Base-by-base conservation (phyloP, 2,113 vertebrate genomes). In the Daphoenositta chrysoptera region DNA sequence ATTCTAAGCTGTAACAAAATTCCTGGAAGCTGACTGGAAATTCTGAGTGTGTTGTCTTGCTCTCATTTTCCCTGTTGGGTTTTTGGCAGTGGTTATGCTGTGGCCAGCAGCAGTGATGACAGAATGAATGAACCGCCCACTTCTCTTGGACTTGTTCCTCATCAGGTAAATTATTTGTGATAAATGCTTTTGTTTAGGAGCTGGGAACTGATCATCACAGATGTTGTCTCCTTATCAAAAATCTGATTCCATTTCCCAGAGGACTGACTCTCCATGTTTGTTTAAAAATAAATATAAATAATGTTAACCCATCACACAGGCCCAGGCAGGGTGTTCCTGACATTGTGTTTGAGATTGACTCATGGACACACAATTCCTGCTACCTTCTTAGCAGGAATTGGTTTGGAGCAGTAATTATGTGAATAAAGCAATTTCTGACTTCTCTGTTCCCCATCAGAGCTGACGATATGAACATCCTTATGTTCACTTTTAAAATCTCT, bases 81-180 rank as follows among this genome's bases (percentile, higher is more conserved):
- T 94, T 97, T 91, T 96, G 91, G 37, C 97, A 99, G 99, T 72
- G 99, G 99, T 89, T 99, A 99, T 12, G 99, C 99, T 58, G 98
- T 99, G 75, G 99, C 99, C 92, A 99, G 99, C 97, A 99, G 99
- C 97, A 99, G 99, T 80, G 99, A 99, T 23, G 99, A 99, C 94
- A 98, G 99, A 93, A 99, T 99, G 99, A 99, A 99, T 37, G 99
- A 99, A 85, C 99, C 99, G 17, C 99, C 99, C 30, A 99, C 99
- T 26, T 99, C 99, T 15, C 98, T 99, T 44, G 99, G 99, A 30
- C 98, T 99, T 8, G 99, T 99, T 66, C 99, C 99, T 57, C 99
- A 99, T 97, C 99, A 99, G 99, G 99, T 99, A 64, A 98, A 98
- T 98, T 68, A 84, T 42, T 44, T 51, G 61, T 47, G 56, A 79